These are phyloP conservation scores for Acromyrmex echinatior DNA, from an alignment of 1,140 invertebrate genomes.

Conservation along the genomic window DNA sequence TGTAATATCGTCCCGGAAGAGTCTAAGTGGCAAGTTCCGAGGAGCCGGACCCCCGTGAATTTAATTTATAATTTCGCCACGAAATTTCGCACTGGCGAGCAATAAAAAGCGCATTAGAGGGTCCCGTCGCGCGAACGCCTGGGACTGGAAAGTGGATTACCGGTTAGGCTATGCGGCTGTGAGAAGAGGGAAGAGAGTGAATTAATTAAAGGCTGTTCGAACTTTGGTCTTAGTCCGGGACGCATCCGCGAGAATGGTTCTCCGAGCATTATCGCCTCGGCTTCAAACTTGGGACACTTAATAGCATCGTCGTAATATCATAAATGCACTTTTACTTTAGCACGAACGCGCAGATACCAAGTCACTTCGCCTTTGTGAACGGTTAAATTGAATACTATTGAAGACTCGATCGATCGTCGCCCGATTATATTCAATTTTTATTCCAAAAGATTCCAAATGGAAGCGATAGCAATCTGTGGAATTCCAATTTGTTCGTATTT, in stretches of 20 bases:
- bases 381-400: not conserved
- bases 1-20: constrained; percentile 49
- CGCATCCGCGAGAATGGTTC: constrained; percentile 46
- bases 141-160: constrained; percentile 73
- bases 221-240: constrained; percentile 67
- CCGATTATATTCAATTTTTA: not conserved
- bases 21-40: constrained; percentile 68
- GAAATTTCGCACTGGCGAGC: constrained; percentile 64
- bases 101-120: constrained; percentile 76
- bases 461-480: not conserved
- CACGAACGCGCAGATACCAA: not conserved
- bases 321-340: constrained; percentile 65
- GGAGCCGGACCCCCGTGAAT: constrained; percentile 42
- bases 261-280: constrained; percentile 54
- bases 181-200: constrained; percentile 22
- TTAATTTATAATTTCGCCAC: constrained; percentile 73
- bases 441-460: too few species aligned
- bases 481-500: not conserved
- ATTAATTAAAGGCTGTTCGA: constrained; percentile 77
- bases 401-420: not conserved
- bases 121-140: constrained; percentile 44
- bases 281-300: constrained; percentile 64
- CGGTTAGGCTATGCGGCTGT: constrained; percentile 46
- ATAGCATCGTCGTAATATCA: constrained; percentile 49
- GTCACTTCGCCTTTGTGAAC: not conserved